phyloP scores from a whole-genome alignment of 2,797 vertebrate genomes.

The Anguilla megastoma region DNA sequence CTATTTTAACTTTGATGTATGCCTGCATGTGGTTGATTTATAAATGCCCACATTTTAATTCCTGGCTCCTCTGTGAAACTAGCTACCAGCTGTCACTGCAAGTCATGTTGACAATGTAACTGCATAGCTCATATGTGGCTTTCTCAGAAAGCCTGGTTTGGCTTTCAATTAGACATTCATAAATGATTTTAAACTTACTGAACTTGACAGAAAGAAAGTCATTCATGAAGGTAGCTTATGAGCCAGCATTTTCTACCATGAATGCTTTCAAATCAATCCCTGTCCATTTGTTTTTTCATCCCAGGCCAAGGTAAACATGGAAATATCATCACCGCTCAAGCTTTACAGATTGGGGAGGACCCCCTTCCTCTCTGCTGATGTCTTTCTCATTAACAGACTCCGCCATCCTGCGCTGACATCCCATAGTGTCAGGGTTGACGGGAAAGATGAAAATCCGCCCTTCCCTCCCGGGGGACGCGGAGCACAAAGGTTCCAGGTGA shows the following conservation, averaged over 20 bases:
- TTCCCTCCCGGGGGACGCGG: background rate
- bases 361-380: conserved; percentile 13
- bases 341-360: background rate
- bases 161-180: background rate
- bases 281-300: conserved; percentile 26
- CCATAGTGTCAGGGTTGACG: conserved; percentile 14
- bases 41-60: background rate
- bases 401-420: conserved; percentile 5
- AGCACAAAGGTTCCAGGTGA: conserved; percentile 19
- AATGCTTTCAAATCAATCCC: conserved; percentile 18
- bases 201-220: background rate
- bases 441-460: conserved; percentile 28
- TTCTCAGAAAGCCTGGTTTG: background rate
- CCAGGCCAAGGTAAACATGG: conserved; percentile 32
- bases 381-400: conserved; percentile 11
- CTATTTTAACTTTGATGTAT: background rate
- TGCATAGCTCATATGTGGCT: background rate
- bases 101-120: background rate
- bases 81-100: background rate
- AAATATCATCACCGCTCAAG: background rate
- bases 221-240: background rate
- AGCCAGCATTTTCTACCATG: background rate
- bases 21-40: background rate
- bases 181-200: background rate
- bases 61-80: background rate